These are phyloP conservation scores for Plotosus lineatus DNA, from an alignment of 2,113 vertebrate genomes.

Conservation along the genomic window DNA sequence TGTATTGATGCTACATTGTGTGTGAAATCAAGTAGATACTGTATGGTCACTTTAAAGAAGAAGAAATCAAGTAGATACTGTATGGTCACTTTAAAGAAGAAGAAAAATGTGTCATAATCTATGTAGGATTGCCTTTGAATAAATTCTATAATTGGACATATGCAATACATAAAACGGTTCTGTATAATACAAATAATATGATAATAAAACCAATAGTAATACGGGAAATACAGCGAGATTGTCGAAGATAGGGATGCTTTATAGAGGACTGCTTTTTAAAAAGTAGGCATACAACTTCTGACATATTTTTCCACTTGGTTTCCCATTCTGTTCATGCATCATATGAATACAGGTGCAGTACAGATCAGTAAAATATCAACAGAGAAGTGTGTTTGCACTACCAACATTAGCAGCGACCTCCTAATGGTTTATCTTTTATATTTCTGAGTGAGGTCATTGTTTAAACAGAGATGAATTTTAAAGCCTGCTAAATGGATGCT, in stretches of 20 bases:
- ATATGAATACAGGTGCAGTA: background rate
- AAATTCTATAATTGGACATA: background rate
- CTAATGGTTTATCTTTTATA: background rate
- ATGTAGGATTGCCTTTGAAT: background rate
- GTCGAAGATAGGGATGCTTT: no score
- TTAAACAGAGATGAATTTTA: constrained; percentile 1
- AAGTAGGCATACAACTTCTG: background rate
- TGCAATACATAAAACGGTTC: background rate
- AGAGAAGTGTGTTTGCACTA: constrained; percentile 9
- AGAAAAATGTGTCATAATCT: background rate
- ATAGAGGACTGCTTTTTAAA: no score
- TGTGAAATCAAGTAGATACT: background rate
- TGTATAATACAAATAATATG: background rate
- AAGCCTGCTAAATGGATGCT: background rate
- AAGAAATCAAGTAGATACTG: background rate
- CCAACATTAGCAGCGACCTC: background rate
- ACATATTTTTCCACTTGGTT: background rate
- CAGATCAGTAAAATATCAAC: background rate
- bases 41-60: background rate
- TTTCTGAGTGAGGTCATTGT: background rate
- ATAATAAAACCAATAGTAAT: no score
- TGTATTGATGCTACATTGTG: background rate
- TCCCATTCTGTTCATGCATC: no score
- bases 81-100: background rate
- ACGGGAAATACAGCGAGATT: no score